phyloP scores from a whole-genome alignment of 2,888 invertebrate genomes.

The Electrophaes corylata region DNA sequence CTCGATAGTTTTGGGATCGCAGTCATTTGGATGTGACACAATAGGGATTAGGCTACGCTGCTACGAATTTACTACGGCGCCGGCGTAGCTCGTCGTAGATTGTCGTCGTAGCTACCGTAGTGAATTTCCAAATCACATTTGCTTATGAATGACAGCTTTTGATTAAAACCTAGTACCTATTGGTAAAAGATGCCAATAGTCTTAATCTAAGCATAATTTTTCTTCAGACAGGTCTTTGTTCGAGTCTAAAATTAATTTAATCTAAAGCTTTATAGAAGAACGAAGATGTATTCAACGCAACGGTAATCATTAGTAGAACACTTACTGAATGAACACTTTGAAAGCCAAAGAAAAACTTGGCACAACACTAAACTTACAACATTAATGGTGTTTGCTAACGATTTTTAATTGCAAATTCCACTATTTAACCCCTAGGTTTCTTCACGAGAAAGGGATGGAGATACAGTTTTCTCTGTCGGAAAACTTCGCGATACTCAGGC shows the following conservation, averaged over 20 bases:
- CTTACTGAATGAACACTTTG: not conserved
- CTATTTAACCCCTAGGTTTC: constrained; percentile 43
- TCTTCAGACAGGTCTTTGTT: too few relatives aligned
- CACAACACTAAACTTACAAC: constrained; percentile 4
- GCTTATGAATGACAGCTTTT: too few relatives aligned
- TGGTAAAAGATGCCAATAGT: too few relatives aligned
- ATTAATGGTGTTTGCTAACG: constrained; percentile 56
- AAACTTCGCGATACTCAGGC: constrained; percentile 47
- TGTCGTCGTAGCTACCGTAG: constrained; percentile 6
- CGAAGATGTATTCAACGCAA: not conserved
- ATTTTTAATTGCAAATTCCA: constrained; percentile 60
- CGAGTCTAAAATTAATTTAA: too few relatives aligned
- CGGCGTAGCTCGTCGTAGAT: constrained; percentile 30
- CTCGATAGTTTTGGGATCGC: constrained; percentile 39
- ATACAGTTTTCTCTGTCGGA: constrained; percentile 38
- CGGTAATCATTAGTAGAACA: not conserved
- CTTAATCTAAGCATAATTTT: too few relatives aligned
- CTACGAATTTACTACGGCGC: constrained; percentile 35
- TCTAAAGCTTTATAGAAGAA: not conserved
- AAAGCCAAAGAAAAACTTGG: constrained; percentile 23
- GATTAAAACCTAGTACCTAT: too few relatives aligned
- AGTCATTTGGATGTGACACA: constrained; percentile 41
- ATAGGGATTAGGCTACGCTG: constrained; percentile 33
- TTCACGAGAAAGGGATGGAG: constrained; percentile 43
- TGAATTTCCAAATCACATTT: not conserved